A percentile compares a stretch with the other conserved stretches of the same genome.
Conservation (phyloP, 2,888 invertebrate species). For the Eristalis pertinax region DNA sequence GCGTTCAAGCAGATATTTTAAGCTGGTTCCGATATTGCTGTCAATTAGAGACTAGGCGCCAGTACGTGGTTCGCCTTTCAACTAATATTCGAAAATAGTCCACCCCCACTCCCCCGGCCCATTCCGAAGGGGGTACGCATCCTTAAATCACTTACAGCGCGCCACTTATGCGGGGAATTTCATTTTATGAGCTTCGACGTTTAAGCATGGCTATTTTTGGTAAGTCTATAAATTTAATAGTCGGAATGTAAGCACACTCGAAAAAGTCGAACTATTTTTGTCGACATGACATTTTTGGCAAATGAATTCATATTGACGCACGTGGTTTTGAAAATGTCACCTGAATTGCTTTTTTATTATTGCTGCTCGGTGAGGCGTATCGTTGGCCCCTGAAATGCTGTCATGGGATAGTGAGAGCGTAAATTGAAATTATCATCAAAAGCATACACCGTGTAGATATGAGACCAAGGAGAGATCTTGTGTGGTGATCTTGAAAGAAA, state of each 20-base stretch:
- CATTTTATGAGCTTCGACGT: constrained; percentile 11
- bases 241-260: not conserved
- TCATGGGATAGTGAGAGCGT: not conserved
- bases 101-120: too few relatives aligned
- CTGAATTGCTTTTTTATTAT: constrained; percentile 22
- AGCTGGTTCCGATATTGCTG: constrained; percentile 15
- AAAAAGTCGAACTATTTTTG: not conserved
- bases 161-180: not conserved
- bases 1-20: constrained; percentile 17
- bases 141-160: not conserved
- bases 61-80: constrained; percentile 31
- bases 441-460: not conserved
- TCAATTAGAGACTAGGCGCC: constrained; percentile 40
- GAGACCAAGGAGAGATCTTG: not conserved
- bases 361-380: not conserved
- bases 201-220: not conserved
- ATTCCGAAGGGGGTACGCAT: too few relatives aligned
- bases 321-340: constrained; percentile 31
- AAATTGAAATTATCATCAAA: not conserved
- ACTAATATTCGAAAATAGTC: constrained; percentile 20
- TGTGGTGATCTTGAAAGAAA: too few relatives aligned
- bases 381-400: constrained; percentile 13
- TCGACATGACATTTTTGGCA: constrained; percentile 21
- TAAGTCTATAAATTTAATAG: constrained; percentile 27
- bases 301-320: constrained; percentile 22